Evolutionary conservation across 1,140 invertebrate species (phyloP), one percentile per base, ranked within the genome.

Genomic region (Tetranychus urticae): DNA sequence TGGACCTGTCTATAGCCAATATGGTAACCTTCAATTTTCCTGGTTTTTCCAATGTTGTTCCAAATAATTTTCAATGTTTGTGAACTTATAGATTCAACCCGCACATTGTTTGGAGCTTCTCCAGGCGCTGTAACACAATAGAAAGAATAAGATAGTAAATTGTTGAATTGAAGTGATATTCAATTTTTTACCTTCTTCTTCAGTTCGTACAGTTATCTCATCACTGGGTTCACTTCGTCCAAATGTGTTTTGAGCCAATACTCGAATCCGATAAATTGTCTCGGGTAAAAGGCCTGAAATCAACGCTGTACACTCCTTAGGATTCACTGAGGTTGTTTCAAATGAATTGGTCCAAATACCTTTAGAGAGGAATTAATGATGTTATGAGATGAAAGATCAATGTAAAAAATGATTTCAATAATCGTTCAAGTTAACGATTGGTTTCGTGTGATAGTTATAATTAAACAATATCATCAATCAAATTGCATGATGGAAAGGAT

Each of bases 21-120:
- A 69, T 93, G 88, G 71, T 93, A 96, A 23, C 90, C 90, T 2
- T 88, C 77, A 65, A 94, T 80, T 65, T 86, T 84, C 12, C 89
- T 90, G 72, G 94, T 91, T 82, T 85, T 87, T 58, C 85, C 76
- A 70, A 89, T 84, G 65, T 90, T 89, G 12, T 88, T 84, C 3
- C 63, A 64, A 36, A 58, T 64, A 2, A 67, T 59, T 31, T 62
- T 60, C 8, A 67, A 35, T 2, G 66, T 60, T 35, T 61, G 47
- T 7, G 66, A 64, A 56, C 60, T 61, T 10, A 64, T 35, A 8
- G 66, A 56, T 7, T 57, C 35, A 2, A 64, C 65, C 56, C 60
- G 54, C n/a, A 67, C 48, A n/a, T 63, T 61, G 39, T 54, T 52
- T n/a, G 65, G 64, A 31, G 63, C 47, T 58, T 52, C 60, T 33